These are phyloP conservation scores for Leptobrachium ailaonicum DNA, from an alignment of 2,113 vertebrate species.

Conservation along the genomic window DNA sequence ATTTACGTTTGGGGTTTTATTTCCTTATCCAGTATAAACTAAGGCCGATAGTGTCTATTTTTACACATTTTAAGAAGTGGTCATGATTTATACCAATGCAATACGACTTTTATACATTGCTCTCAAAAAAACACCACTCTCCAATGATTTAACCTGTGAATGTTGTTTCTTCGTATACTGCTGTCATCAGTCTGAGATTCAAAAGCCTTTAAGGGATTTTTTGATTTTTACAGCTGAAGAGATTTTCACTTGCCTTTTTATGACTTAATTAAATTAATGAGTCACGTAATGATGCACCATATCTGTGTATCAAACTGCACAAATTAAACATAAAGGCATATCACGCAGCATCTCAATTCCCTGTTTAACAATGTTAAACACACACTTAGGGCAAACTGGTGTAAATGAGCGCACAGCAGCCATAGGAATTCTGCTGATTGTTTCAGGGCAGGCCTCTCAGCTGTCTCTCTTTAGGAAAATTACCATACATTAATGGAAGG, in stretches of 20 bases:
- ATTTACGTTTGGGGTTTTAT: too few relatives aligned
- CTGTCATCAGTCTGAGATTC: constrained; percentile 8
- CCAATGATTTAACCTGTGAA: too few relatives aligned
- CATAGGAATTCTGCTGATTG: constrained; percentile 28
- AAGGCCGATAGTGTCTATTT: too few relatives aligned
- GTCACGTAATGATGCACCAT: constrained; percentile 46
- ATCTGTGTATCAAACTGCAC: constrained; percentile 46
- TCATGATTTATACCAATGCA: too few relatives aligned
- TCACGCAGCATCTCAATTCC: constrained; percentile 45
- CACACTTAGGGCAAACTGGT: constrained; percentile 39
- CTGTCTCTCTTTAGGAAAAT: constrained; percentile 2
- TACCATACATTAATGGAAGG: constrained; percentile 7
- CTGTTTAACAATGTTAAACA: constrained; percentile 42
- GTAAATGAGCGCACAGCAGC: constrained; percentile 32
- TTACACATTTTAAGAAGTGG: too few relatives aligned
- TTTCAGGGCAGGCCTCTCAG: constrained; percentile 27
- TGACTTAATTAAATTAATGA: constrained; percentile 50
- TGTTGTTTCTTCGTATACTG: too few relatives aligned
- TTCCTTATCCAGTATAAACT: too few relatives aligned
- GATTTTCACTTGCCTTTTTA: constrained; percentile 38
- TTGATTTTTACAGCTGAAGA: constrained; percentile 34
- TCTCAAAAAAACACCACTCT: too few relatives aligned
- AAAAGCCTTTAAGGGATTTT: constrained; percentile 30
- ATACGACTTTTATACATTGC: too few relatives aligned
- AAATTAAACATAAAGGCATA: constrained; percentile 40